These are phyloP conservation scores for Chaetops frenatus DNA, from an alignment of 2,113 vertebrate genomes.

Conservation along the genomic window DNA sequence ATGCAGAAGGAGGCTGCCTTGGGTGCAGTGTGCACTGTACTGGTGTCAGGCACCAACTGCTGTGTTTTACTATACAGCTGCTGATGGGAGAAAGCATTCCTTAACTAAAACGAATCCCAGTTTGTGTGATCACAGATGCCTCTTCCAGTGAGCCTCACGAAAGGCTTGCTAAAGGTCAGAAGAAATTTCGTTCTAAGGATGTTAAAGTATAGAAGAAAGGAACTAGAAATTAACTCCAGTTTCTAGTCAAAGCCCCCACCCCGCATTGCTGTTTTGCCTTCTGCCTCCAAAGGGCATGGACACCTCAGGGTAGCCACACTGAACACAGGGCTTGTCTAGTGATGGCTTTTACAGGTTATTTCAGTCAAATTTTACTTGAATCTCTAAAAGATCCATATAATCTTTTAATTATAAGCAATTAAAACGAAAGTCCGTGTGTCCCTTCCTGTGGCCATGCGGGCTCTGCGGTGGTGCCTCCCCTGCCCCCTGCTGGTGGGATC, in stretches of 20 bases:
- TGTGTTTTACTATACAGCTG: not conserved
- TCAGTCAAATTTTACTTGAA: not conserved
- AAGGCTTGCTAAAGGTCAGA: not conserved
- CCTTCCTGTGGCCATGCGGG: fast-evolving
- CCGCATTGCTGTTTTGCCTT: fast-evolving
- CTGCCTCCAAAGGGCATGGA: not conserved
- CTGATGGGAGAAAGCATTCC: not conserved
- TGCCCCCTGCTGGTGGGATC: conserved; percentile 22
- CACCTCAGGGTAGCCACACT: not conserved
- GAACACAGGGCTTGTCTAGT: not conserved
- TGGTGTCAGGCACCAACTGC: not conserved
- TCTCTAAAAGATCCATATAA: not conserved
- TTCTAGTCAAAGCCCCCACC: not conserved
- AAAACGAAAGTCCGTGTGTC: fast-evolving
- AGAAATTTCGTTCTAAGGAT: not conserved
- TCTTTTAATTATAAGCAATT: not conserved
- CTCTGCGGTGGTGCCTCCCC: not conserved
- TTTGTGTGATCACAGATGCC: not conserved
- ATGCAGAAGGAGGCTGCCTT: not conserved
- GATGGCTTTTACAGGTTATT: not conserved
- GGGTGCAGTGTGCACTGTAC: not conserved
- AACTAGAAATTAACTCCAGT: not conserved
- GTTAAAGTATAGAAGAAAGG: not conserved
- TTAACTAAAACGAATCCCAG: not conserved
- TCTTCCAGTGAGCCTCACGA: not conserved